Percentiles rank a stretch among this genome's conserved stretches.
Conservation (phyloP, 2,797 vertebrate genomes). For the Chaunax sp. region DNA sequence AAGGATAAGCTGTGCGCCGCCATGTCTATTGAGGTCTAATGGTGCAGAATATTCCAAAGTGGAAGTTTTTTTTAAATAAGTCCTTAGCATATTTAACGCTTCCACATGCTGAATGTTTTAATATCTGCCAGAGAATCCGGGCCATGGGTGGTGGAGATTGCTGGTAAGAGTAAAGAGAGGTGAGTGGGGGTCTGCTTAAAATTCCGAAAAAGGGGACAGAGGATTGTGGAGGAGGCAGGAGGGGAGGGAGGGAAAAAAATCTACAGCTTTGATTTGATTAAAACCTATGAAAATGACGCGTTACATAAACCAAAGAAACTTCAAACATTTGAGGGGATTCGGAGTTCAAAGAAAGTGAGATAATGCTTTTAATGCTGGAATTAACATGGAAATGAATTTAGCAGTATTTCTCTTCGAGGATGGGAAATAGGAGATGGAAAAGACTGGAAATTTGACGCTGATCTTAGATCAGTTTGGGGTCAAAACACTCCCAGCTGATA, state of each 20-base stretch:
- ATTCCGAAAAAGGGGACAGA: constrained; percentile 60
- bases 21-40: constrained; percentile 63
- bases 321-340: constrained; percentile 59
- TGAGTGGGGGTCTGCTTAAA: constrained; percentile 68
- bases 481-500: not conserved
- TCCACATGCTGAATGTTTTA: constrained; percentile 68
- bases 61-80: constrained; percentile 57
- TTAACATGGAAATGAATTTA: constrained; percentile 66
- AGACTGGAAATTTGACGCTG: constrained; percentile 29
- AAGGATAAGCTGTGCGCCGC: constrained; percentile 68
- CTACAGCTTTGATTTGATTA: constrained; percentile 76
- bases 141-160: constrained; percentile 61
- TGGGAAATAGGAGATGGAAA: constrained; percentile 15
- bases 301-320: constrained; percentile 67
- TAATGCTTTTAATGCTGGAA: constrained; percentile 66
- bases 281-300: constrained; percentile 63
- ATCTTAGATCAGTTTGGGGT: constrained; percentile 29
- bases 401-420: constrained; percentile 1
- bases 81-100: constrained; percentile 82
- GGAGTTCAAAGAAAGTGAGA: constrained; percentile 61
- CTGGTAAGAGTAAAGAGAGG: constrained; percentile 62
- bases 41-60: constrained; percentile 65
- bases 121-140: constrained; percentile 65
- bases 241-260: constrained; percentile 22
- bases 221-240: constrained; percentile 54